A percentile compares a stretch with the other conserved stretches of the same genome.
phyloP scores from a whole-genome alignment of 2,888 invertebrate species.

The Tribolium freemani region DNA sequence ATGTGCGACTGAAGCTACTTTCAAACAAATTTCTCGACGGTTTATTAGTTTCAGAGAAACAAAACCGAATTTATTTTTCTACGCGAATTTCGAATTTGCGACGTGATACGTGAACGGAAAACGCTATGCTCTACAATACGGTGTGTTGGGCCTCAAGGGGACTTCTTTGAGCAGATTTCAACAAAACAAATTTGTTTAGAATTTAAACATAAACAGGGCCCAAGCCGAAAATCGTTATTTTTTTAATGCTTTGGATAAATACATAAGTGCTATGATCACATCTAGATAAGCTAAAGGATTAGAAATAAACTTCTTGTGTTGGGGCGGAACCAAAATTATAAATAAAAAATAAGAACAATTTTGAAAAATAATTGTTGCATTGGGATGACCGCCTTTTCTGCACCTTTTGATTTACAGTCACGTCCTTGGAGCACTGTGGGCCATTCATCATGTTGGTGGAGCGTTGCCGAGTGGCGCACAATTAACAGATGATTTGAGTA shows the following conservation, averaged over 20 bases:
- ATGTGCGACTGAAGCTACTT: neutral
- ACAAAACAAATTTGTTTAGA: neutral
- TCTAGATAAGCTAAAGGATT: too few species aligned
- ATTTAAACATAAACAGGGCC: too few species aligned
- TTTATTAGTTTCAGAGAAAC: neutral
- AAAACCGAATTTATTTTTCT: neutral
- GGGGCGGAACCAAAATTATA: too few species aligned
- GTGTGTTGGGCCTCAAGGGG: neutral
- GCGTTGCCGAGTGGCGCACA: slow-evolving; percentile 45
- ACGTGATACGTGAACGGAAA: neutral
- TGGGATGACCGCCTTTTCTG: slow-evolving; percentile 10
- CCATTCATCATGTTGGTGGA: slow-evolving; percentile 45
- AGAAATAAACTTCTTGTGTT: too few species aligned
- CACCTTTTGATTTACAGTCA: slow-evolving; percentile 26
- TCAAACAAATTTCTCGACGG: neutral
- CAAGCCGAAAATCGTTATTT: too few species aligned
- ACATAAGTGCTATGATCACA: too few species aligned
- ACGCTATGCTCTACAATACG: neutral
- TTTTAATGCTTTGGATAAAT: too few species aligned
- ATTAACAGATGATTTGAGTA: slow-evolving; percentile 50
- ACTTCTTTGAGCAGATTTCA: neutral
- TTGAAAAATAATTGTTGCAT: neutral
- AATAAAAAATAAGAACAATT: too few species aligned
- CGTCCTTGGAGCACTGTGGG: slow-evolving; percentile 9
- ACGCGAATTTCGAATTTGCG: neutral